Conservation (phyloP, 2,888 invertebrate species). For the Chelonus formosanus region DNA sequence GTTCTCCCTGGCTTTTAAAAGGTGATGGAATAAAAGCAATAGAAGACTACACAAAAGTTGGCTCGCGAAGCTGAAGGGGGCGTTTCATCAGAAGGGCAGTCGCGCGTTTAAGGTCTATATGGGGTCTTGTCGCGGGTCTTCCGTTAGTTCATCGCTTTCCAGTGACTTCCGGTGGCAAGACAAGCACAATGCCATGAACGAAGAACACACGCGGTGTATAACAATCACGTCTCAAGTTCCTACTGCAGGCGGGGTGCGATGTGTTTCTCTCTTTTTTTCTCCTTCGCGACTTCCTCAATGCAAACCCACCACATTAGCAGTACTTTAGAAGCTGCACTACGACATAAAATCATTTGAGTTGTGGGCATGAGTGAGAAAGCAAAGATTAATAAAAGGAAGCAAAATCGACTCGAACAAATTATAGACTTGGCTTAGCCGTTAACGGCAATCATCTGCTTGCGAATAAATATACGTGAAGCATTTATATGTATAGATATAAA, state of each 20-base stretch:
- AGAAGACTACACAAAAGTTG: neutral
- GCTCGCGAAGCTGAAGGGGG: neutral
- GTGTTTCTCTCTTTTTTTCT: slow-evolving; percentile 37
- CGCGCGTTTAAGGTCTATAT: slow-evolving; percentile 32
- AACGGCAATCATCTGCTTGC: slow-evolving; percentile 58
- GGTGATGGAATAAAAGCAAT: neutral
- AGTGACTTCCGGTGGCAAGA: slow-evolving; percentile 64
- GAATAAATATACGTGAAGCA: slow-evolving; percentile 38
- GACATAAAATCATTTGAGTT: slow-evolving; percentile 43
- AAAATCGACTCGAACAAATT: slow-evolving; percentile 44
- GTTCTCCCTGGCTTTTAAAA: neutral
- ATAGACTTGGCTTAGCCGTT: slow-evolving; percentile 63
- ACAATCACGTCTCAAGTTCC: slow-evolving; percentile 65
- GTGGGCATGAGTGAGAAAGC: slow-evolving; percentile 47
- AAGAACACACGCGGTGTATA: slow-evolving; percentile 58
- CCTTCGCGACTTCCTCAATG: slow-evolving; percentile 36
- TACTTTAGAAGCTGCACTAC: slow-evolving; percentile 49
- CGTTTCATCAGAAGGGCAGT: slow-evolving; percentile 1
- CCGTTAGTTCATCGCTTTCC: slow-evolving; percentile 64
- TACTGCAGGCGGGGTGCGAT: slow-evolving; percentile 56
- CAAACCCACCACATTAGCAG: slow-evolving; percentile 55
- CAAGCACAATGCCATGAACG: slow-evolving; percentile 41
- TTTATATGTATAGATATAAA: neutral
- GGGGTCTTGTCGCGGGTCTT: slow-evolving; percentile 51
- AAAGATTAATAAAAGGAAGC: slow-evolving; percentile 33